phyloP scores from a whole-genome alignment of 92 coral and sea anemone genomes.

The Meandrina meandrites region DNA sequence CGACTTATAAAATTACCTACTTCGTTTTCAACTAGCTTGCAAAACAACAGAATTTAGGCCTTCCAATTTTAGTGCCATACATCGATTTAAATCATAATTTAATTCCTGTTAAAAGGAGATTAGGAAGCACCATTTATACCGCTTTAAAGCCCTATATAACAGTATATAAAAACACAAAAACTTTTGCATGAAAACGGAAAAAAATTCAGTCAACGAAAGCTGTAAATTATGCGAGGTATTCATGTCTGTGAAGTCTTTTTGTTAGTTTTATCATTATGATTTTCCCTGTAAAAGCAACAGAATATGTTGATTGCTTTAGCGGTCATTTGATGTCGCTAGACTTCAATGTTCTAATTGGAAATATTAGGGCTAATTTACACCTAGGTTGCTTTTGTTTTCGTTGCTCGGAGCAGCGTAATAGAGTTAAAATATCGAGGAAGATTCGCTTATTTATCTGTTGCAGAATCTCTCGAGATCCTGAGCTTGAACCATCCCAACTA shows the following conservation, averaged over 20 bases:
- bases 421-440: constrained; percentile 4
- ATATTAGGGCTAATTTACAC: constrained; percentile 48
- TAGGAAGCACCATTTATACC: constrained; percentile 17
- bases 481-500: neutral
- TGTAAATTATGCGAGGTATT: neutral
- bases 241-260: neutral
- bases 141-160: neutral
- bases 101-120: constrained; percentile 34
- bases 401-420: constrained; percentile 22
- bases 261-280: neutral
- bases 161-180: neutral
- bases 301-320: neutral
- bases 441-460: neutral
- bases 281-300: neutral
- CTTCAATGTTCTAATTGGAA: constrained; percentile 30
- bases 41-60: neutral
- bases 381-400: constrained; percentile 21
- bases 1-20: neutral
- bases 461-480: neutral
- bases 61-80: neutral
- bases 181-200: neutral
- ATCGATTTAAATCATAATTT: constrained; percentile 25
- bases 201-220: neutral
- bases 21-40: neutral
- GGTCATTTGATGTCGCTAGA: constrained; percentile 1